Conservation (phyloP, 2,888 invertebrate genomes). For the Melieria crassipennis region DNA sequence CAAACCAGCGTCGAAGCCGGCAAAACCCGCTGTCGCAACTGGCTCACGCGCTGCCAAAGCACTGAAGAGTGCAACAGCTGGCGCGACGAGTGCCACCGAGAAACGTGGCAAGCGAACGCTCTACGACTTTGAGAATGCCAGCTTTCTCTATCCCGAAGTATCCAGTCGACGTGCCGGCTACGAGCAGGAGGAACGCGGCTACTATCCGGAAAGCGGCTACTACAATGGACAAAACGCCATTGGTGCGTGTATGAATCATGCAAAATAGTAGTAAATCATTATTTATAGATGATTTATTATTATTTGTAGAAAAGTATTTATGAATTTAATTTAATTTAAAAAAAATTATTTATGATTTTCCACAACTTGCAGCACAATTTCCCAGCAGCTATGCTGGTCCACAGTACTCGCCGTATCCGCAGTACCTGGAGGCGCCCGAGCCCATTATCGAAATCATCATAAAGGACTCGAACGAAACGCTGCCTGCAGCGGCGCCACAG, state of each 20-base stretch:
- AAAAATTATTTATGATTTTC: not conserved
- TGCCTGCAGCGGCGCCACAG: conserved; percentile 72
- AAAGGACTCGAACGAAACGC: conserved; percentile 85
- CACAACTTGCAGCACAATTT: conserved; percentile 51
- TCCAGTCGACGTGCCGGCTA: conserved; percentile 57
- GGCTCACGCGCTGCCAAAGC: conserved; percentile 45
- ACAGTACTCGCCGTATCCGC: conserved; percentile 64
- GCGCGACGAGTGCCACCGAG: conserved; percentile 46
- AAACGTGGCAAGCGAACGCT: conserved; percentile 63
- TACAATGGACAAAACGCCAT: conserved; percentile 58
- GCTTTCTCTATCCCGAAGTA: conserved; percentile 56
- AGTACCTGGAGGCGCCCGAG: conserved; percentile 81
- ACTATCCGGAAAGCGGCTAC: conserved; percentile 55
- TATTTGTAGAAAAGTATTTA: not conserved
- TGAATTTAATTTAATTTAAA: not conserved
- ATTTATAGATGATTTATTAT: conserved; percentile 25
- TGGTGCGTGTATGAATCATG: conserved; percentile 45
- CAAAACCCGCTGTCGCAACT: conserved; percentile 15
- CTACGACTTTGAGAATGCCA: conserved; percentile 59
- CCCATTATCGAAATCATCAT: conserved; percentile 93
- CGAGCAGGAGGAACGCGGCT: conserved; percentile 47
- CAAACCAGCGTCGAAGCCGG: conserved; percentile 28
- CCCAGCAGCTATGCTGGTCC: conserved; percentile 46
- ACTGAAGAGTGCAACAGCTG: conserved; percentile 36
- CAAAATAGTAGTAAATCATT: not conserved